Evolutionary conservation across 2,797 vertebrate species (phyloP), one percentile per base, ranked within the genome.

Genomic region (Coilia nasus): DNA sequence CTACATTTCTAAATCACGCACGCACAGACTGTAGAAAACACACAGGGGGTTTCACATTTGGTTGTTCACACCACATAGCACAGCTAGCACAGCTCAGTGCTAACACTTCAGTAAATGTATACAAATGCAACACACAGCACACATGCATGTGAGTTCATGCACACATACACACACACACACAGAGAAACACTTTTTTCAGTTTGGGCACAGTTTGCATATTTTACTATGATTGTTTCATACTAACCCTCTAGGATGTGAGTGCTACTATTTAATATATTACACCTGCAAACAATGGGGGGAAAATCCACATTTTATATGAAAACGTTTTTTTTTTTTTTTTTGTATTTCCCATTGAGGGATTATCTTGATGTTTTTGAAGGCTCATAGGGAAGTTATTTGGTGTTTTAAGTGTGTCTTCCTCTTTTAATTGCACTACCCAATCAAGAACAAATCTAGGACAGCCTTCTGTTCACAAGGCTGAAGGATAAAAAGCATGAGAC

Each of bases 191-290:
- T 17, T 21, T 59, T 62, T 25, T 62, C n/a, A 62, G 60, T 25
- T 11, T 4, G n/a, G n/a, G 7, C 9, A 62, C 44, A 28, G 46
- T 60, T 6, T n/a, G 21, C 59, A 60, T 1, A 60, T 60, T 60
- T 60, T 62, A 25, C 60, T 62, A 25, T 67, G 14, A 35, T 88
- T 88, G 86, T 87, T 86, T 86, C 81, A 88, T 87, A 83, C 60
- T 85, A 85, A 82, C 83, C 62, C 86, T 84, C 85, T 62, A 89
- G 60, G 87, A 89, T 81, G 75, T 82, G 47, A 86, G 86, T 84
- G 81, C 62, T 88, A 50, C 87, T 90, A 88, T 89, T 90, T 90
- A 88, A 88, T 89, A 88, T 88, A 89, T 90, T 85, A 86, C 88
- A 89, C 82, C 87, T 86, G 5, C 57, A 3, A n/a, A n/a, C 5